These are phyloP conservation scores for Periophthalmus modestus DNA, from an alignment of 2,113 vertebrate species.

Conservation along the genomic window DNA sequence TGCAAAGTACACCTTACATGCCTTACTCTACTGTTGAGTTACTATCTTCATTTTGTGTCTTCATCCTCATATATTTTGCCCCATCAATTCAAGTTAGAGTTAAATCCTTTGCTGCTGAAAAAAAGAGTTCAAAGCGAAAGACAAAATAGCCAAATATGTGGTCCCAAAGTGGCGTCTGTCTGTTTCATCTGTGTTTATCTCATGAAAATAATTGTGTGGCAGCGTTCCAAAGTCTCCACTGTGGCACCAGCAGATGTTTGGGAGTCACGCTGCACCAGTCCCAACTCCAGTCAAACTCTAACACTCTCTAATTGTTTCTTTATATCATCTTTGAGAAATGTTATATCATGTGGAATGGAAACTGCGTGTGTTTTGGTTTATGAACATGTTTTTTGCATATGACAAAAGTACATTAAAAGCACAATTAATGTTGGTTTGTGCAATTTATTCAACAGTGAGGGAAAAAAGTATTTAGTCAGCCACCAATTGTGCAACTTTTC, in stretches of 20 bases:
- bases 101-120: background rate
- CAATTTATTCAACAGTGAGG: no score
- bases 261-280: background rate
- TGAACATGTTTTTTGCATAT: no score
- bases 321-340: background rate
- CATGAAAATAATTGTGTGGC: constrained; percentile 11
- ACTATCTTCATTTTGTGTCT: background rate
- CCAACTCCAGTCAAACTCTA: background rate
- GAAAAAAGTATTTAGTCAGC: no score
- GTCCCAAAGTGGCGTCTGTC: background rate
- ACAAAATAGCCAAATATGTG: constrained; percentile 4
- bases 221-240: background rate
- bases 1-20: no score
- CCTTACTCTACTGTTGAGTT: no score
- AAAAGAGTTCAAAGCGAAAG: constrained; percentile 7
- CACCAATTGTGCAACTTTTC: no score
- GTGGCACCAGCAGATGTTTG: constrained; percentile 1
- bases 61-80: background rate
- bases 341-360: background rate
- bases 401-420: no score
- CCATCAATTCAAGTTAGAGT: background rate
- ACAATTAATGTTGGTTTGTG: no score
- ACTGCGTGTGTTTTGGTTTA: background rate
- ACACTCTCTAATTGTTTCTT: background rate
- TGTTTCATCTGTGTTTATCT: constrained; percentile 13